A percentile compares a stretch with the other conserved stretches of the same genome.
phyloP scores from a whole-genome alignment of 2,113 vertebrate genomes.

The Clarias macrocephalus region DNA sequence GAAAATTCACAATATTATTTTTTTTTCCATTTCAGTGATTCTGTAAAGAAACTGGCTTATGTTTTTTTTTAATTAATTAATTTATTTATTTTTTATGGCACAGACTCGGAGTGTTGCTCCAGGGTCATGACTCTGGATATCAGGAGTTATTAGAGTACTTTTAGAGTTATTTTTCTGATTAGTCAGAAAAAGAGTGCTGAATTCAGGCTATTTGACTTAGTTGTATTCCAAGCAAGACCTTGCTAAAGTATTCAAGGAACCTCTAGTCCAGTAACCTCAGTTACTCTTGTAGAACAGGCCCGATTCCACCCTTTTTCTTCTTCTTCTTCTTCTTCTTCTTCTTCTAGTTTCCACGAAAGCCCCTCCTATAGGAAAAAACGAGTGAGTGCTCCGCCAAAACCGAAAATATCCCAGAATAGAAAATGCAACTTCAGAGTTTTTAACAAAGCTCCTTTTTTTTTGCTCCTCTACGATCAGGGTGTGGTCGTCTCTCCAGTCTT shows the following conservation, averaged over 20 bases:
- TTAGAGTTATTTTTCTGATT: too few relatives aligned
- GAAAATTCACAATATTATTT: neutral
- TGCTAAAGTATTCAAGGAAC: neutral
- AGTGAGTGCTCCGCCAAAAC: neutral
- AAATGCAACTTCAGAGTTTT: neutral
- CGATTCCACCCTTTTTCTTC: neutral
- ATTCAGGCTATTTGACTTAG: neutral
- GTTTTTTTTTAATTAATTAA: neutral
- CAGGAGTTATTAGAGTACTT: too few relatives aligned
- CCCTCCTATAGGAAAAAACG: constrained; percentile 15
- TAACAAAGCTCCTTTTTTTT: constrained; percentile 25
- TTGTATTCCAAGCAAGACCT: neutral
- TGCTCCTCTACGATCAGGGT: constrained; percentile 21
- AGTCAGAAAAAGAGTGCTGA: neutral
- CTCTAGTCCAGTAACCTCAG: neutral
- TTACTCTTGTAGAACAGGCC: neutral
- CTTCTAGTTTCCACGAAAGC: neutral
- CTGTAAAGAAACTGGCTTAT: neutral
- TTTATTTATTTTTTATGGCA: neutral
- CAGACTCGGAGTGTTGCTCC: neutral
- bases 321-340: neutral
- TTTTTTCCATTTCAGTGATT: neutral
- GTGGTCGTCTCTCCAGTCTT: constrained; percentile 40
- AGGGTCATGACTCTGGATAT: neutral
- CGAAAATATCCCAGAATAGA: constrained; percentile 8